Base-by-base conservation (phyloP, 1,140 invertebrate species). In the Bombyx mandarina region DNA sequence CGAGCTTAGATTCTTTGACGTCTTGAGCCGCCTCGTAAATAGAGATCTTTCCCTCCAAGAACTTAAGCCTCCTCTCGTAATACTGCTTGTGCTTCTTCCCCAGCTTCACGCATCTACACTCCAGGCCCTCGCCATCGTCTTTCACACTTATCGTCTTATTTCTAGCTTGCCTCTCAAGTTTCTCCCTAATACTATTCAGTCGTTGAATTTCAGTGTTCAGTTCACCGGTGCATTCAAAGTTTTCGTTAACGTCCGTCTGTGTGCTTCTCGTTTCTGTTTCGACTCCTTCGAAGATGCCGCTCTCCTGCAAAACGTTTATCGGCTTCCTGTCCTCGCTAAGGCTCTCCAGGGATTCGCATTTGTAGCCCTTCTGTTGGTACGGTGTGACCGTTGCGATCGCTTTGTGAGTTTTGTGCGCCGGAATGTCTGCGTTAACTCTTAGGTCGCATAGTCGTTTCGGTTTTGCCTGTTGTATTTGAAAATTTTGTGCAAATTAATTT, bases 251-350 rank as follows among this genome's bases (percentile, higher is more conserved):
- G 51, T 91, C 89, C 43, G 90, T 89, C 67, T 91, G 89, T 26
- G 90, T 91, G 51, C 79, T 69, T 66, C 78, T 87, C 10, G 75
- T 81, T 54, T 85, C 87, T 59, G 85, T 83, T 67, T 89, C 88
- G 26, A 82, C 77, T 10, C 77, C 87, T 66, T 92, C 91, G 67
- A 92, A 93, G 58, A 93, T 92, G 42, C 91, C 91, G 65, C 91
- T 92, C 65, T 93, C 91, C 73, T 91, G 91, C 22, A 93, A 73
- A 57, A 85, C 61, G 53, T 75, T 86, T 63, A 63, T 80, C 52
- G 82, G 78, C 73, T 88, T 84, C 57, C 75, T 70, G 53, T 82
- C 82, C 52, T 87, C 80, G 57, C 79, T 77, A 50, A 80, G 71
- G 66, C 74, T 81, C 63, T 87, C 79, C 22, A 80, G 68, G 56